A percentile compares a stretch with the other conserved stretches of the same genome.
Evolutionary conservation across 2,797 vertebrate genomes (phyloP).

Genomic region (Sciurus vulgaris): DNA sequence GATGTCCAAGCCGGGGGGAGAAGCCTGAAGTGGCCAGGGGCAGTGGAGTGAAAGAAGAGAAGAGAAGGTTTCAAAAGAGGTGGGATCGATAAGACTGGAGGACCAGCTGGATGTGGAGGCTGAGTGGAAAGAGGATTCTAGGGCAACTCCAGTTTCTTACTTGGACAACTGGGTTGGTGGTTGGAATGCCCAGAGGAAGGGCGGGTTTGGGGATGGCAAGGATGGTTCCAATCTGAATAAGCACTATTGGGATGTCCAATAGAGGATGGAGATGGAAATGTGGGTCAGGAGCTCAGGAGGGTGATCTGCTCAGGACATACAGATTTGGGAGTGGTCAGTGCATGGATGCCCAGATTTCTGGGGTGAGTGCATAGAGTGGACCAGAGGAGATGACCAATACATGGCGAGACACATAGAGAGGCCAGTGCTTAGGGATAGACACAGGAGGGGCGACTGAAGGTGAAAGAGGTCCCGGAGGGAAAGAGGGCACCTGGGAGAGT

Average conservation of each 20-base stretch:
- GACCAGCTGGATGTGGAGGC: conserved; percentile 50
- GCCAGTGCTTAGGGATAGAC: background rate
- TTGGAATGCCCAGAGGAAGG: background rate
- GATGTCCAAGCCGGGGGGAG: background rate
- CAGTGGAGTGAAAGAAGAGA: background rate
- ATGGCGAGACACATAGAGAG: background rate
- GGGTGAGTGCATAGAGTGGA: background rate
- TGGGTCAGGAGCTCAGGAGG: background rate
- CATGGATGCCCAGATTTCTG: background rate
- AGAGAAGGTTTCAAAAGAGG: background rate
- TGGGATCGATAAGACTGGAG: background rate
- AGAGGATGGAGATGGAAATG: background rate
- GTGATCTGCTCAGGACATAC: background rate
- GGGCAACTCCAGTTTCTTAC: conserved; percentile 61
- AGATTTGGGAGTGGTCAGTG: background rate
- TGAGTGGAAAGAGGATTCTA: conserved; percentile 45
- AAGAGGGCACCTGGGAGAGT: background rate
- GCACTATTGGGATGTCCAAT: background rate
- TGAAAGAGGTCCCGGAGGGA: background rate
- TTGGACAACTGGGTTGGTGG: conserved; percentile 16
- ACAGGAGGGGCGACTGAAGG: background rate
- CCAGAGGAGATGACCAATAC: background rate
- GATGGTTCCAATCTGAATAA: background rate
- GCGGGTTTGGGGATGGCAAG: background rate
- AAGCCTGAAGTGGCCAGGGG: background rate